Base-by-base conservation (phyloP, 2,888 invertebrate species). In the Euphydryas editha region DNA sequence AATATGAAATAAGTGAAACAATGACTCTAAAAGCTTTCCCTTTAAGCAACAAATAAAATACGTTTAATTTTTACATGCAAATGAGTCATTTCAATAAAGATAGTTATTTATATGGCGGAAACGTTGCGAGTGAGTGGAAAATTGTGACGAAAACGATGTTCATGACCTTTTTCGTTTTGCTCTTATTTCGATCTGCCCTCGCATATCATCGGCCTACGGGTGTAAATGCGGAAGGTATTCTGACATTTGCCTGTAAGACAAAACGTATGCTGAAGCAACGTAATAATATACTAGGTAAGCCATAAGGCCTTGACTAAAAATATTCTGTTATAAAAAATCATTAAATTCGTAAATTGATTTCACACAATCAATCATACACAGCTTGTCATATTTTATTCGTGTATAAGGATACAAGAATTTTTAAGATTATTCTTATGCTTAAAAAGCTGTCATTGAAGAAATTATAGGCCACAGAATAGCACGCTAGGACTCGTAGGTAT, bases 101-200 rank as follows among this genome's bases (percentile, higher is more conserved):
- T 21, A 21, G 44, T 59, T 54, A 57, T 64, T 68, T 69, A 65
- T 42, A 60, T 21, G 39, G 37, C 54, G 61, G 49, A 36, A 59
- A 55, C 18, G 20, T 61, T 56, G 24, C n/a, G 39, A 63, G 68
- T 46, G 60, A 62, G 58, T 55, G 70, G 37, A 68, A 68, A 70
- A 65, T 46, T 62, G 56, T 62, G 37, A 60, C 59, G 54, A 64
- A 68, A 70, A 65, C 68, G 56, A 62, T 66, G 60, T 58, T 57
- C 62, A 42, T 61, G 72, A 73, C 72, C 72, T 73, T 73, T 67
- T 44, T 24, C 20, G 62, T 67, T 73, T 71, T 73, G 72, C 73
- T 71, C 69, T 73, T 71, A 70, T 73, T 72, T 64, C 51, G 60
- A 49, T 54, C 57, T 63, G 68, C 73, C 73, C 71, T 67, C 69